Evolutionary conservation across 2,113 vertebrate genomes (phyloP), one percentile per base, ranked within the genome.

Genomic region (Pelecanus crispus): DNA sequence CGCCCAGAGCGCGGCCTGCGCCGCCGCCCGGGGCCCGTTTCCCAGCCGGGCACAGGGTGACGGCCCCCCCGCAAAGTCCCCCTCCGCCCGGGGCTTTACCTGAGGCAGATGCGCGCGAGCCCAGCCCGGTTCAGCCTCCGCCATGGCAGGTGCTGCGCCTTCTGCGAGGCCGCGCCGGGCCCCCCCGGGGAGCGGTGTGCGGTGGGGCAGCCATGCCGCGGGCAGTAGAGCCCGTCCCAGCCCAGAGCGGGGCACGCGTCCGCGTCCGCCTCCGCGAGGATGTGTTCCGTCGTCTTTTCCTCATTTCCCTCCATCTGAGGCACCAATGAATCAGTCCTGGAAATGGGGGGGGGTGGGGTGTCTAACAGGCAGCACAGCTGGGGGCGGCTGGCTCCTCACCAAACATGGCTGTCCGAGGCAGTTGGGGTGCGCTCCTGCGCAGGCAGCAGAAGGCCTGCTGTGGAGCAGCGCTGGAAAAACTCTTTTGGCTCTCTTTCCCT

Each of bases 1-100:
- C 32, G 38, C 3, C 44, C 45, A 0, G 13, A 3, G 0, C 6
- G 38, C 10, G 7, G 5, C 7, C 13, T 13, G 1, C 81, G 1
- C 12, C 6, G 5, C 40, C 53, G 6, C 38, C 15, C 18, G 3
- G 10, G 17, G 29, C 36, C 13, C 45, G 0, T 8, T 17, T 18
- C 32, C 15, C 32, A 9, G 6, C 3, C 2, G n/a, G 16, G 10
- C 22, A 7, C 40, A 3, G 5, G 19, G 36, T 4, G 42, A 31
- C 29, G 2, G 1, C 13, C 6, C 4, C 40, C 13, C 1, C 13
- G 1, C 17, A 3, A 8, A 18, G 17, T 1, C 10, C 49, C 32
- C 2, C 18, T 22, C 13, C 7, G 9, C 34, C 36, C 68, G 7
- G 55, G 26, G 1, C 45, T 16, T 42, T 50, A 66, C 63, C 75